These are phyloP conservation scores for Trissonchulus latispiculum DNA, from an alignment of 2,888 invertebrate genomes.

Conservation along the genomic window DNA sequence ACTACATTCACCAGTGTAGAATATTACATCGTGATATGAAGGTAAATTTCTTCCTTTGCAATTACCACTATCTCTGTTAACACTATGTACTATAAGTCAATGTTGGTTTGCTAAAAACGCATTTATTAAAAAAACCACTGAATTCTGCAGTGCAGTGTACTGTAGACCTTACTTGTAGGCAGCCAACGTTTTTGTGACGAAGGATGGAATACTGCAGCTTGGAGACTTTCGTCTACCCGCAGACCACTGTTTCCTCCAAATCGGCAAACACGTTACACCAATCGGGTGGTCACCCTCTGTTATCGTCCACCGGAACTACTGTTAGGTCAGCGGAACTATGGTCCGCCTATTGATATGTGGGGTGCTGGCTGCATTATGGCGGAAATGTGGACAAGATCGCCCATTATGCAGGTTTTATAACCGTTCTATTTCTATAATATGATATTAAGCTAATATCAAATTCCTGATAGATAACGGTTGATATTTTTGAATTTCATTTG, in stretches of 20 bases:
- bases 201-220: conserved; percentile 80
- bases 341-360: conserved; percentile 86
- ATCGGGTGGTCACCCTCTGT: conserved; percentile 93
- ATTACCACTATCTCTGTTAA: no score
- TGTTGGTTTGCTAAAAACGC: no score
- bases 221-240: conserved; percentile 96
- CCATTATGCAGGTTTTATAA: conserved; percentile 57
- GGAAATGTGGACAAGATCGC: conserved; percentile 90
- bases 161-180: no score
- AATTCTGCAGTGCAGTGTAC: no score
- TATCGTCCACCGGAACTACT: conserved; percentile 62
- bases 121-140: no score
- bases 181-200: conserved; percentile 92
- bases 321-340: conserved; percentile 76
- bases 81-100: no score
- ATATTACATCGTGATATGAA: conserved; percentile 87
- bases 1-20: conserved; percentile 91
- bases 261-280: conserved; percentile 62
- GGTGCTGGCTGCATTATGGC: conserved; percentile 98
- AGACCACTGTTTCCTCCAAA: conserved; percentile 89
- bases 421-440: no score
- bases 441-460: no score
- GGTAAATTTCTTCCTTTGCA: no score
- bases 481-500: no score
- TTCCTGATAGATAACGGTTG: no score